Conservation (phyloP, 2,797 vertebrate genomes). For the Clarias pachynema region DNA sequence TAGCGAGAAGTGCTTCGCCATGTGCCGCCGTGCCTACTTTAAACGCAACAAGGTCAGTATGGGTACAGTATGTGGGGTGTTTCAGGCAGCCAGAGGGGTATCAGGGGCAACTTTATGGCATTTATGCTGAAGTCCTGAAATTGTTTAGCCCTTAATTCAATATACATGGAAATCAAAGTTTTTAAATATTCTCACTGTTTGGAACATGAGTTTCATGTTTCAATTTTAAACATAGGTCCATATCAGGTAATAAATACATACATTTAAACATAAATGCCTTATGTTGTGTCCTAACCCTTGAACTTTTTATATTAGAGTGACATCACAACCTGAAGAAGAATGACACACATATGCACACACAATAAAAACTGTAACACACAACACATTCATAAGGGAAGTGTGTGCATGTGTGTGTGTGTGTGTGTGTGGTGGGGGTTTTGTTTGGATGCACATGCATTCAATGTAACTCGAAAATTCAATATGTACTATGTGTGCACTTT, state of each 20-base stretch:
- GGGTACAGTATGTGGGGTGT: no score
- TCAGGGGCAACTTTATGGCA: neutral
- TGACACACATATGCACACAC: neutral
- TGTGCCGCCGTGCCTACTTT: conserved; percentile 96
- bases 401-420: neutral
- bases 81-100: neutral
- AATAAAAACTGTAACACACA: neutral
- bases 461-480: no score
- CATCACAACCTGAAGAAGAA: neutral
- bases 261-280: no score
- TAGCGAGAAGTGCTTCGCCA: conserved; percentile 98
- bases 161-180: neutral
- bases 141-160: neutral
- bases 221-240: neutral
- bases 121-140: neutral
- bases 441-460: neutral
- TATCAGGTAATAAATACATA: no score
- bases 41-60: conserved; percentile 95
- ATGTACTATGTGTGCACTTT: neutral
- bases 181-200: neutral
- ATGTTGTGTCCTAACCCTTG: neutral
- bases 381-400: neutral
- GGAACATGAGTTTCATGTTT: neutral
- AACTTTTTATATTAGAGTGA: neutral
- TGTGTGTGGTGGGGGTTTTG: neutral